phyloP scores from a whole-genome alignment of 2,797 vertebrate species.

The Eulemur coronatus region DNA sequence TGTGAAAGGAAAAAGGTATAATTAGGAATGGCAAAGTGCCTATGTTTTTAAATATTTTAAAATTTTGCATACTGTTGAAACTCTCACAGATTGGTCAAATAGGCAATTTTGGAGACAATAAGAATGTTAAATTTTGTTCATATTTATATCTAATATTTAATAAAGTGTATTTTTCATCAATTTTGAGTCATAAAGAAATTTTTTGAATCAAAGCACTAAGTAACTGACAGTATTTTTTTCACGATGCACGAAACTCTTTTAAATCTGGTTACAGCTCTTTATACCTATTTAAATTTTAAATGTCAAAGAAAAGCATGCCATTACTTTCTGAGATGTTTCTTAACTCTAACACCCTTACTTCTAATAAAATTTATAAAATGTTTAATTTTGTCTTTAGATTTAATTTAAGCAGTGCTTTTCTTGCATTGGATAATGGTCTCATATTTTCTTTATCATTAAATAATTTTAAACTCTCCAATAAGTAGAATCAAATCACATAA shows the following conservation, averaged over 20 bases:
- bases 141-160: slow-evolving; percentile 31
- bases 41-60: slow-evolving; percentile 34
- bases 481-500: slow-evolving; percentile 2
- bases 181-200: slow-evolving; percentile 2
- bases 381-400: slow-evolving; percentile 13
- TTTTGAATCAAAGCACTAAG: slow-evolving; percentile 10
- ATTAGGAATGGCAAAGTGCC: background rate
- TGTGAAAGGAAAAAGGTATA: background rate
- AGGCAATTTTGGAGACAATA: background rate
- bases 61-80: background rate
- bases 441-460: slow-evolving; percentile 36
- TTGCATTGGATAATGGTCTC: background rate
- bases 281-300: slow-evolving; percentile 51
- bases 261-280: background rate
- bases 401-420: slow-evolving; percentile 21
- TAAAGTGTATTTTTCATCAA: background rate
- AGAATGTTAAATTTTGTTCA: slow-evolving; percentile 43
- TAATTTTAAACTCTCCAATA: slow-evolving; percentile 10
- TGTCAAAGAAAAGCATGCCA: background rate
- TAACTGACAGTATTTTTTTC: background rate
- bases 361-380: slow-evolving; percentile 59
- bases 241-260: background rate
- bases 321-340: background rate
- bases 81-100: background rate
- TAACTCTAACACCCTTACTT: slow-evolving; percentile 25